phyloP scores from a whole-genome alignment of 2,888 invertebrate genomes.

The Agrotis exclamationis region DNA sequence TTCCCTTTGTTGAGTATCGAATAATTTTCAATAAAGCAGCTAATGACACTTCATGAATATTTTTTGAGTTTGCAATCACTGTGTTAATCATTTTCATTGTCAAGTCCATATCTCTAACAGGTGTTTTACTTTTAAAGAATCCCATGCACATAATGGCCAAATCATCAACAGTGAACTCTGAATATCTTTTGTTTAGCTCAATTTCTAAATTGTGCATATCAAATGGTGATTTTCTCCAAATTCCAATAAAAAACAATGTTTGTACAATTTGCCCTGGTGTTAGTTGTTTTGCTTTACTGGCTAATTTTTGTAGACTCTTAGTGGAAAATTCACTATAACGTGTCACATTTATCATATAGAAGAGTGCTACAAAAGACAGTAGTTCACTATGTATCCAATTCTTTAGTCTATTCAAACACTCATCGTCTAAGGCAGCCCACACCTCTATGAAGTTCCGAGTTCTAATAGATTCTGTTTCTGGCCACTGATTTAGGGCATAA shows the following conservation, averaged over 20 bases:
- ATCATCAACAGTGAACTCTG: conserved; percentile 92
- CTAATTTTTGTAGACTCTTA: conserved; percentile 89
- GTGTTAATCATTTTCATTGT: conserved; percentile 88
- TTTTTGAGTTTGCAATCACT: conserved; percentile 87
- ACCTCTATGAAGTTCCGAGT: conserved; percentile 92
- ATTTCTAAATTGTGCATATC: conserved; percentile 93
- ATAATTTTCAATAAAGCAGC: conserved; percentile 93
- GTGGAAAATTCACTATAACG: conserved; percentile 90
- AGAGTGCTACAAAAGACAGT: conserved; percentile 92
- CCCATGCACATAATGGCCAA: conserved; percentile 94
- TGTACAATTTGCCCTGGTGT: conserved; percentile 92
- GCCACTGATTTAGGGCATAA: conserved; percentile 87
- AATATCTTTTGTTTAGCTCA: conserved; percentile 87
- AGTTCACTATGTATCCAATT: conserved; percentile 90
- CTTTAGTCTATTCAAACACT: conserved; percentile 87
- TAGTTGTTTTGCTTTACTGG: conserved; percentile 91
- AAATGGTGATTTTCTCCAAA: conserved; percentile 89
- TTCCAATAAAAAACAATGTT: conserved; percentile 92
- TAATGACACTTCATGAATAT: conserved; percentile 92
- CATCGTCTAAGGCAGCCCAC: conserved; percentile 93
- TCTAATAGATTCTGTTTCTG: conserved; percentile 86
- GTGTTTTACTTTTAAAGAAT: conserved; percentile 94
- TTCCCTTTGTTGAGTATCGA: conserved; percentile 90
- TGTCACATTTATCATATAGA: conserved; percentile 91
- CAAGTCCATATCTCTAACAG: conserved; percentile 89